Evolutionary conservation across 2,113 vertebrate genomes (phyloP).

Genomic region (Brienomyrus longianalis): DNA sequence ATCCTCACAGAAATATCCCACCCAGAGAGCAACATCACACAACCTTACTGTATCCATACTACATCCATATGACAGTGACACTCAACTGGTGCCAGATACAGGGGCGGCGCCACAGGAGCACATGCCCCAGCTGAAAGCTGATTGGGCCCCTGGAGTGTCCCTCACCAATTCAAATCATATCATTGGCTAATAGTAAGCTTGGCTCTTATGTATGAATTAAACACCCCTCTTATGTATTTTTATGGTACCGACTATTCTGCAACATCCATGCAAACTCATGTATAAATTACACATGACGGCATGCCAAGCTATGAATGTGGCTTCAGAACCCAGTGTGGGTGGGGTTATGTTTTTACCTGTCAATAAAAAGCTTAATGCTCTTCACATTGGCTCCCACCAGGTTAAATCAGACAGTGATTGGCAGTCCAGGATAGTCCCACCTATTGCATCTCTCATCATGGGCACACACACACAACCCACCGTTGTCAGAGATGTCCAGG

Average conservation of each 20-base stretch:
- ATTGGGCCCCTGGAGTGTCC: background rate
- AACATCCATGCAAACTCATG: background rate
- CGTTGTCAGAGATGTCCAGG: slow-evolving; percentile 81
- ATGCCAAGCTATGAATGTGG: background rate
- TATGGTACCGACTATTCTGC: background rate
- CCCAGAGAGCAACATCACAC: background rate
- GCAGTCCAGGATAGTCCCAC: background rate
- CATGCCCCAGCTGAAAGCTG: background rate
- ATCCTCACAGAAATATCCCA: background rate
- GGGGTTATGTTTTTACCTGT: background rate
- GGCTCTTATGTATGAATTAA: background rate
- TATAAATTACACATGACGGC: background rate
- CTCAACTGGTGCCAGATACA: background rate
- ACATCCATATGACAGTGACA: background rate
- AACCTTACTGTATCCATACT: slow-evolving; percentile 2
- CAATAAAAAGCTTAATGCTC: background rate
- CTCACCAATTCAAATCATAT: background rate
- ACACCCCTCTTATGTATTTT: background rate
- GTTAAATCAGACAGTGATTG: background rate
- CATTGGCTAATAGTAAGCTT: background rate
- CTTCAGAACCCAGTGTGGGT: background rate
- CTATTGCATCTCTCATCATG: background rate
- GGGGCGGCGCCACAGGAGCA: background rate
- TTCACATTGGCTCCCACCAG: background rate
- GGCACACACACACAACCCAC: slow-evolving; percentile 32